Conservation (phyloP, 2,113 vertebrate species). For the Prietella phreatophila region DNA sequence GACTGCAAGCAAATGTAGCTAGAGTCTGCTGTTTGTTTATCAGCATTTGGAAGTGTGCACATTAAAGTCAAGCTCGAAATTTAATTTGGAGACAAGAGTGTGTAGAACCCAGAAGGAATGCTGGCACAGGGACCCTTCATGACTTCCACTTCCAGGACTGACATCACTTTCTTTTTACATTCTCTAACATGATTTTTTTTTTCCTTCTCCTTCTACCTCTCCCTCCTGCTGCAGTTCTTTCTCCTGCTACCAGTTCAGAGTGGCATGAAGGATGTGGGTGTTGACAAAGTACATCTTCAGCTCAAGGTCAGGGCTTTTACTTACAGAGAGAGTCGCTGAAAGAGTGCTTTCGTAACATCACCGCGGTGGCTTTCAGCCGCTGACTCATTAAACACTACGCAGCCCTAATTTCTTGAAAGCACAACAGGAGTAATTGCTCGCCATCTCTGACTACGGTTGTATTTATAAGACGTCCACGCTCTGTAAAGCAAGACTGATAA, state of each 20-base stretch:
- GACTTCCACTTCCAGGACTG: not conserved
- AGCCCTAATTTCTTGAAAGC: slow-evolving; percentile 44
- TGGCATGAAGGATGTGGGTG: slow-evolving; percentile 27
- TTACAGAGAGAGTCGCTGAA: slow-evolving; percentile 13
- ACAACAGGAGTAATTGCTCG: slow-evolving; percentile 22
- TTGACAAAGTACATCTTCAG: slow-evolving; percentile 35
- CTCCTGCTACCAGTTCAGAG: slow-evolving; percentile 1
- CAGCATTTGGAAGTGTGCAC: not conserved
- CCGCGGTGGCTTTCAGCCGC: slow-evolving; percentile 34
- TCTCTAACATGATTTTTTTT: not conserved
- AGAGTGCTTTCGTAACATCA: slow-evolving; percentile 29
- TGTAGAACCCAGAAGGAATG: not conserved
- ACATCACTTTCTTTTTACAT: slow-evolving; percentile 1
- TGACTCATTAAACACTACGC: slow-evolving; percentile 35
- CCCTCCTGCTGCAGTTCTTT: slow-evolving; percentile 1
- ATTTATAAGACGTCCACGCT: slow-evolving; percentile 12
- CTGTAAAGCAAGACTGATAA: slow-evolving; percentile 31
- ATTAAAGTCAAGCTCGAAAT: not conserved
- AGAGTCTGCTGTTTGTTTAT: not conserved
- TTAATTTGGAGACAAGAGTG: not conserved
- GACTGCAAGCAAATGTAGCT: not conserved
- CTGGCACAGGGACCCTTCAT: not conserved
- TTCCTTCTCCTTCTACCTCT: not conserved
- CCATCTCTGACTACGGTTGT: not conserved
- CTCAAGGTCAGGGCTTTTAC: slow-evolving; percentile 41